Percentiles rank a stretch among this genome's conserved stretches.
These are phyloP conservation scores for Ricordea florida DNA, from an alignment of 92 coral and sea anemone genomes.

Conservation along the genomic window DNA sequence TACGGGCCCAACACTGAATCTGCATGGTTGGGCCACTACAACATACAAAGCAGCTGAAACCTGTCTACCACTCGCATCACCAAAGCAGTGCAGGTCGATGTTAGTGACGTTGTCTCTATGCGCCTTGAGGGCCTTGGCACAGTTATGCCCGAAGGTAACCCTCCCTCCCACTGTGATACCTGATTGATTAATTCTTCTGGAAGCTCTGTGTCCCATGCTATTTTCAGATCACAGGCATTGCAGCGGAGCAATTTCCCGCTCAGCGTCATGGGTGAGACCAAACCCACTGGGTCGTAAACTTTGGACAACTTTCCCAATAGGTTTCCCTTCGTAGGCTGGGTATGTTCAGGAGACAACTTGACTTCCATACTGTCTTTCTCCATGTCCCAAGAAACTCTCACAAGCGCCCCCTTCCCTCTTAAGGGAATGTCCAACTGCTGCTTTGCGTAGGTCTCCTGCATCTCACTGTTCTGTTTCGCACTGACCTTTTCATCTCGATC, in stretches of 20 bases:
- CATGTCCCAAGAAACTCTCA: constrained; percentile 24
- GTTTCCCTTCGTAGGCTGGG: constrained; percentile 35
- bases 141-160: not conserved
- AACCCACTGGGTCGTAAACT: constrained; percentile 11
- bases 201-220: not conserved
- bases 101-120: not conserved
- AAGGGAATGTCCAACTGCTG: constrained; percentile 14
- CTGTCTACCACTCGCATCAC: constrained; percentile 28
- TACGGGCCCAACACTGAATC: constrained; percentile 4
- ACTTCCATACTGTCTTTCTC: constrained; percentile 5
- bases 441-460: constrained; percentile 10
- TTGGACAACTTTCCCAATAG: constrained; percentile 3
- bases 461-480: not conserved
- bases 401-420: constrained; percentile 2
- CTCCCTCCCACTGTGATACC: not conserved
- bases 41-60: constrained; percentile 42
- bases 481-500: no score
- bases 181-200: not conserved
- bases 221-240: not conserved
- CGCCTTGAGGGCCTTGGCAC: not conserved
- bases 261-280: constrained; percentile 13
- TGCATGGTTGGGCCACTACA: constrained; percentile 10
- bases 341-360: constrained; percentile 5
- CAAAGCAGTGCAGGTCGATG: constrained; percentile 20
- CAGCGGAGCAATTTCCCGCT: constrained; percentile 7